Evolutionary conservation across 2,888 invertebrate species (phyloP), one percentile per base, ranked within the genome.

Genomic region (Mayetiola destructor): DNA sequence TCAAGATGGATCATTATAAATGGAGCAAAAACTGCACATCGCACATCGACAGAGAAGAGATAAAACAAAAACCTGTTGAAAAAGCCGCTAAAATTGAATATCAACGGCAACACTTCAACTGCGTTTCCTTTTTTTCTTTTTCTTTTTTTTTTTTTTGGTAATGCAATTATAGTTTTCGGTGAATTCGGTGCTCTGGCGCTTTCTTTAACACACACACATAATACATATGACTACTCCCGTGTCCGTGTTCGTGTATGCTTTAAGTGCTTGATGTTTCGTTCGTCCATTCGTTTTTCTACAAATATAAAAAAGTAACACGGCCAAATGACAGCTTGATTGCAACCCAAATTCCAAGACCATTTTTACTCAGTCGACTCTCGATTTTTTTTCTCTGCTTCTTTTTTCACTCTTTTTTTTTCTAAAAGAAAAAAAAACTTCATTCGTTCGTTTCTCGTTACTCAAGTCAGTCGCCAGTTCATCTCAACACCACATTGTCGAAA

Each of bases 61-160:
- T 4, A 48, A 27, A 48, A 3, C 14, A 27, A n/a, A 9, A 48
- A 27, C 48, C 32, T 9, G 12, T 27, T 27, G 8, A 48, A 27
- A 42, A 32, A 32, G 12, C n/a, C 37, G 14, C n/a, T n/a, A n/a
- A 48, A 48, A 48, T 48, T 27, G 6, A 23, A 48, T 27, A 48
- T 48, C 48, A 48, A 48, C 27, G 48, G 27, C 48, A 48, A 48
- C 9, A 27, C 48, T n/a, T 8, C 27, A 48, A 27, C 8, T 48
- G n/a, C 6, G n/a, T 8, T 16, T 48, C n/a, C 23, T n/a, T 48
- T 48, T 48, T 23, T 27, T 27, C 14, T 27, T 48, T 48, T 16
- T 23, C 48, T 48, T 48, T 48, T 48, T n/a, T 27, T 48, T 48
- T 48, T n/a, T n/a, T n/a, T n/a, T n/a, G n/a, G n/a, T n/a, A n/a